phyloP scores from a whole-genome alignment of 2,797 vertebrate genomes.

The Enteromius anoplus region DNA sequence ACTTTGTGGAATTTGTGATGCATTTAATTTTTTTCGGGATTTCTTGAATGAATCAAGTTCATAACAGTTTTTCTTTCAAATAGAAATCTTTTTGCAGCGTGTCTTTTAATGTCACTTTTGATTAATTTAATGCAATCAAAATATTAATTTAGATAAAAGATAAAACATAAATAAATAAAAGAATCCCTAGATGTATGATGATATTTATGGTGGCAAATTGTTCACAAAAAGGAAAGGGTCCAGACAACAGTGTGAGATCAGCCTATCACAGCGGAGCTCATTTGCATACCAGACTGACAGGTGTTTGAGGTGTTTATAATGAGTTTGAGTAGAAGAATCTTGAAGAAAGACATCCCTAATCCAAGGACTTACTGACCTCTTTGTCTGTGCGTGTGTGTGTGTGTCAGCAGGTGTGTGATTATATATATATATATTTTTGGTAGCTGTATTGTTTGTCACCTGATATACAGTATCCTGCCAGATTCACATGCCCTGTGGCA shows the following conservation, averaged over 20 bases:
- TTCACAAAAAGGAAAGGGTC: background rate
- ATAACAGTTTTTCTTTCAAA: no score
- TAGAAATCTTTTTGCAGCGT: no score
- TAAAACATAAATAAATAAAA: no score
- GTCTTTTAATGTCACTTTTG: no score
- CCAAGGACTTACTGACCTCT: background rate
- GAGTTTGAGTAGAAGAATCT: background rate
- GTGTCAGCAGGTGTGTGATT: conserved; percentile 8
- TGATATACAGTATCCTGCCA: conserved; percentile 46
- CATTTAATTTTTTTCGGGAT: no score
- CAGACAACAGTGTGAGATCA: background rate
- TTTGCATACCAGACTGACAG: background rate
- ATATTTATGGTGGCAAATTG: background rate
- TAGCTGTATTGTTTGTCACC: conserved; percentile 38
- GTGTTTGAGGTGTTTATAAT: background rate
- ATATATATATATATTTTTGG: background rate
- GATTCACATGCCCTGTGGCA: background rate
- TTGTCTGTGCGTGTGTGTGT: conserved; percentile 33
- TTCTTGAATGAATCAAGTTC: no score
- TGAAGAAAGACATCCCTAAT: background rate
- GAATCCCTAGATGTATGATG: background rate
- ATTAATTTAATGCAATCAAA: no score
- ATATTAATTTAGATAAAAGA: background rate
- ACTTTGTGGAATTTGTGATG: no score
- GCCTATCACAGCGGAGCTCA: background rate